These are phyloP conservation scores for Xenus cinereus DNA, from an alignment of 2,113 vertebrate genomes.

Conservation along the genomic window DNA sequence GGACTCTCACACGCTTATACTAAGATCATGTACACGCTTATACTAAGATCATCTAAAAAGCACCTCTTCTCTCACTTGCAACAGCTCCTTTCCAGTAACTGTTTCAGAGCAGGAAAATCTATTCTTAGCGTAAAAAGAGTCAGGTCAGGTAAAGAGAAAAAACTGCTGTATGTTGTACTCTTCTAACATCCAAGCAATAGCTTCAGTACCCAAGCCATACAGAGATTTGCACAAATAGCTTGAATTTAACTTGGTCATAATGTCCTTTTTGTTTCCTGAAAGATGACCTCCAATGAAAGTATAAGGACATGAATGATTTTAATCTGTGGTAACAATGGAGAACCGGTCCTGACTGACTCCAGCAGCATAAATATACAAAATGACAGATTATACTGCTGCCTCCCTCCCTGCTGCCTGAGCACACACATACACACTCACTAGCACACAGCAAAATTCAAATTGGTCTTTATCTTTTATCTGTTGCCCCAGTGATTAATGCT, in stretches of 20 bases:
- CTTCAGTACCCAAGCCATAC: background rate
- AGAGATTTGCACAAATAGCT: background rate
- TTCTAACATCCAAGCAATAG: background rate
- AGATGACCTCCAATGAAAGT: conserved; percentile 70
- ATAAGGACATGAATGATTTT: conserved; percentile 75
- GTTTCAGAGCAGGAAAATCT: background rate
- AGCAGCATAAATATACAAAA: conserved; percentile 70
- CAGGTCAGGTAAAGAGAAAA: background rate
- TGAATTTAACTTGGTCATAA: conserved; percentile 49
- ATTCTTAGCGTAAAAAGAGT: background rate
- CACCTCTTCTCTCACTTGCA: background rate
- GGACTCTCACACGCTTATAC: background rate
- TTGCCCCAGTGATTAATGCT: conserved; percentile 77
- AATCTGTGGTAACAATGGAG: conserved; percentile 73
- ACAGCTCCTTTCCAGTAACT: background rate
- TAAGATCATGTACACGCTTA: background rate
- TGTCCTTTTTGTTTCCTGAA: conserved; percentile 41
- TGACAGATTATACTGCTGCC: conserved; percentile 72
- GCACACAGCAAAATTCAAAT: conserved; percentile 71
- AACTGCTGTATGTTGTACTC: background rate
- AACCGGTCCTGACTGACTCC: conserved; percentile 31
- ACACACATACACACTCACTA: conserved; percentile 30
- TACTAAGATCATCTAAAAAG: background rate
- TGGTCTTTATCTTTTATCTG: conserved; percentile 71
- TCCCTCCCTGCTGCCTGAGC: conserved; percentile 22